Conservation (phyloP, 1,140 invertebrate species). For the Caenorhabditis briggsae region DNA sequence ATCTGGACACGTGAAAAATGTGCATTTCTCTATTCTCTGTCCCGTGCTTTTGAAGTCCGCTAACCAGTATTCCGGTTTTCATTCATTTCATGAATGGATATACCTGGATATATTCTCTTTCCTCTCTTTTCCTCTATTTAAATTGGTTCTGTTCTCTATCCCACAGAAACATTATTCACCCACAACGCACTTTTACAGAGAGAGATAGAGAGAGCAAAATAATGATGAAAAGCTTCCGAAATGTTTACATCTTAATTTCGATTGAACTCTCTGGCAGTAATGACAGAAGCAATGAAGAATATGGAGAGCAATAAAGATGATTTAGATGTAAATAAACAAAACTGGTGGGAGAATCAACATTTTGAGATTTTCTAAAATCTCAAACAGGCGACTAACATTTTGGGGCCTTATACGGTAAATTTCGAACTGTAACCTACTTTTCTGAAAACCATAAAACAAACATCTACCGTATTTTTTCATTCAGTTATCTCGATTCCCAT, state of each 20-base stretch:
- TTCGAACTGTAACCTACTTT: too few species aligned
- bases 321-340: not conserved
- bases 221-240: constrained; percentile 51
- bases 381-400: too few species aligned
- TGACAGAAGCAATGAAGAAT: not conserved
- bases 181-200: constrained; percentile 21
- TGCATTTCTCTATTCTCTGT: constrained; percentile 4
- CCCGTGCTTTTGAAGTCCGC: constrained; percentile 6
- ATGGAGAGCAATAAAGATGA: not conserved
- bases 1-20: constrained; percentile 40
- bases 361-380: not conserved
- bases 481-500: too few species aligned
- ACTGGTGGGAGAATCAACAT: not conserved
- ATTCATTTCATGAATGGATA: too few species aligned
- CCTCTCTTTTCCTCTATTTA: not conserved
- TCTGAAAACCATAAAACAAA: too few species aligned
- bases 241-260: constrained; percentile 41
- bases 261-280: not conserved
- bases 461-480: too few species aligned
- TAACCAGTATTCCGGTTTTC: not conserved
- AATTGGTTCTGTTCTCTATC: not conserved
- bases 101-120: not conserved
- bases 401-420: too few species aligned
- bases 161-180: constrained; percentile 18
- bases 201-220: not conserved